phyloP scores from a whole-genome alignment of 2,113 vertebrate species.

The Apodemus speciosus region DNA sequence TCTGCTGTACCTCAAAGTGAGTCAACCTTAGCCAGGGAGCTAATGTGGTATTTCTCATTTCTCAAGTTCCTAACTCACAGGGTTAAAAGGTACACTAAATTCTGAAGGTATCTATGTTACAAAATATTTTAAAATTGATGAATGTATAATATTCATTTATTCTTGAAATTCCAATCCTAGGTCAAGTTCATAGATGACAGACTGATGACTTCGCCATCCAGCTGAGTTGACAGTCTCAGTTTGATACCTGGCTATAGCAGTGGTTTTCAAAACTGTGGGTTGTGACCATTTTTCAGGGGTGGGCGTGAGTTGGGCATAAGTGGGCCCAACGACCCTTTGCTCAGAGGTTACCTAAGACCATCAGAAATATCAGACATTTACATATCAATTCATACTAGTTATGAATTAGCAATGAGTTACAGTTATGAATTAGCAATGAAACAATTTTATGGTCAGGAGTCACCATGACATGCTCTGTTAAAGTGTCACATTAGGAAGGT shows the following conservation, averaged over 20 bases:
- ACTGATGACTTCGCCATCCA: conserved; percentile 88
- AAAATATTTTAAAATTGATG: conserved; percentile 68
- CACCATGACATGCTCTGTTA: background rate
- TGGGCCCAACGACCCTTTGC: background rate
- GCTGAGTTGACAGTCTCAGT: conserved; percentile 44
- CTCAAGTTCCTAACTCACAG: conserved; percentile 82
- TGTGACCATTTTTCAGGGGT: background rate
- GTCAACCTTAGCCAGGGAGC: conserved; percentile 81
- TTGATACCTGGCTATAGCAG: conserved; percentile 90
- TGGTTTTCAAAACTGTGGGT: background rate
- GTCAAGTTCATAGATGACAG: conserved; percentile 89
- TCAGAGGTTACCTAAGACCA: background rate
- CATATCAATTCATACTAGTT: background rate
- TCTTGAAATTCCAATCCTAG: conserved; percentile 92
- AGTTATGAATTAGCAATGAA: background rate
- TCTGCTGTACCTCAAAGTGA: conserved; percentile 73
- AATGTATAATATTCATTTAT: conserved; percentile 78
- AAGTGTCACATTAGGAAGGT: background rate
- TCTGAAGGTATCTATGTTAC: conserved; percentile 82
- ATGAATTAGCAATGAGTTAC: background rate
- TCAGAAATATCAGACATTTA: background rate
- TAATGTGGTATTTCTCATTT: conserved; percentile 79
- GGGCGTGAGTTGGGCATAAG: background rate
- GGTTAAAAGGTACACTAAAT: conserved; percentile 81
- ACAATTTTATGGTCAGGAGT: background rate